Conservation (phyloP, 1,140 invertebrate species). For the Drosophila kikkawai region DNA sequence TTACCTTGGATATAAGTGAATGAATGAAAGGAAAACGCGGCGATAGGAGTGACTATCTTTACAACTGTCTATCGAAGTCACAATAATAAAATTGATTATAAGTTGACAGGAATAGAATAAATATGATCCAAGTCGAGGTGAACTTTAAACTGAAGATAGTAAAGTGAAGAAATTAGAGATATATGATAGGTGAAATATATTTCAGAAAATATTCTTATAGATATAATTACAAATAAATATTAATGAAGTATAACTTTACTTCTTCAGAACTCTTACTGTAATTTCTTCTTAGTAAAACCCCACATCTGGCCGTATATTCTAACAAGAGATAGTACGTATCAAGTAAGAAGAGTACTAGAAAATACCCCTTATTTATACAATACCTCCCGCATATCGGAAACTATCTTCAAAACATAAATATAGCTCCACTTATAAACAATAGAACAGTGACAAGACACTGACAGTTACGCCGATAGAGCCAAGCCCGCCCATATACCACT, state of each 20-base stretch:
- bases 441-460: slow-evolving; percentile 68
- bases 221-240: background rate
- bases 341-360: slow-evolving; percentile 1
- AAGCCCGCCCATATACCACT: slow-evolving; percentile 48
- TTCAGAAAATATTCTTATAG: background rate
- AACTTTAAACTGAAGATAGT: slow-evolving; percentile 15
- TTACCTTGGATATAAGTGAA: slow-evolving; percentile 38
- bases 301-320: slow-evolving; percentile 3
- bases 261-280: background rate
- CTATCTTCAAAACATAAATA: slow-evolving; percentile 36
- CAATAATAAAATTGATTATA: slow-evolving; percentile 13
- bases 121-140: slow-evolving; percentile 34
- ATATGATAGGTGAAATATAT: background rate
- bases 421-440: slow-evolving; percentile 57
- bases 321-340: background rate
- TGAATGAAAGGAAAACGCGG: slow-evolving; percentile 34
- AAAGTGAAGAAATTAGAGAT: background rate
- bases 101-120: slow-evolving; percentile 15
- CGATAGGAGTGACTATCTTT: slow-evolving; percentile 36
- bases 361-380: slow-evolving; percentile 8
- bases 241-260: background rate
- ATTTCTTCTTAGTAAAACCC: slow-evolving; percentile 2
- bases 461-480: slow-evolving; percentile 62
- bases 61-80: slow-evolving; percentile 36
- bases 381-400: slow-evolving; percentile 23